Conservation (phyloP, 2,888 invertebrate species). For the Cerceris ruficornis region DNA sequence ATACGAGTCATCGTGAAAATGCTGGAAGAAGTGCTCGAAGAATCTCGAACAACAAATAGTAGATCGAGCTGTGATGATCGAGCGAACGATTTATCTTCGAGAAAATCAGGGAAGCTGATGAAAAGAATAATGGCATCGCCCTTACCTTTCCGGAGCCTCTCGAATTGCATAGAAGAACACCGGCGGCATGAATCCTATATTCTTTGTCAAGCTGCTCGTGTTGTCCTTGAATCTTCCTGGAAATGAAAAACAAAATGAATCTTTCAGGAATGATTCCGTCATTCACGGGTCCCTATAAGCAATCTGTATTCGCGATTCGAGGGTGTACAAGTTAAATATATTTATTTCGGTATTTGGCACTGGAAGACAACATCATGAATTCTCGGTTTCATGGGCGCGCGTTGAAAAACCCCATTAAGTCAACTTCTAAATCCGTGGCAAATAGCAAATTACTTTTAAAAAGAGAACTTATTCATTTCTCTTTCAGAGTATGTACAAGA, state of each 20-base stretch:
- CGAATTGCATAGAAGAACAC: conserved; percentile 85
- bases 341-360: no score
- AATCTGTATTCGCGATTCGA: no score
- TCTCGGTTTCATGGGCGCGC: no score
- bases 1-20: conserved; percentile 37
- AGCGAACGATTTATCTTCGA: conserved; percentile 56
- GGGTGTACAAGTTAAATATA: no score
- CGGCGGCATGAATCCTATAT: conserved; percentile 86
- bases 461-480: no score
- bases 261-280: background rate
- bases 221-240: conserved; percentile 87
- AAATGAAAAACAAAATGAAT: conserved; percentile 41
- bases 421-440: no score
- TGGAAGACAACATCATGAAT: no score
- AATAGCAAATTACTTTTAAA: no score
- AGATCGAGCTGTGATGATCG: conserved; percentile 52
- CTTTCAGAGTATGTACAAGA: no score
- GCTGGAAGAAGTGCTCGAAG: conserved; percentile 7
- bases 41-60: conserved; percentile 49
- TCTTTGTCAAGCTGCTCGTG: conserved; percentile 88
- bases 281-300: background rate
- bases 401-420: no score
- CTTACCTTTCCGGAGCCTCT: conserved; percentile 86
- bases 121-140: conserved; percentile 57
- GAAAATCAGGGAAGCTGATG: conserved; percentile 35